Conservation (phyloP, 2,113 vertebrate genomes). For the Lycaon pictus region DNA sequence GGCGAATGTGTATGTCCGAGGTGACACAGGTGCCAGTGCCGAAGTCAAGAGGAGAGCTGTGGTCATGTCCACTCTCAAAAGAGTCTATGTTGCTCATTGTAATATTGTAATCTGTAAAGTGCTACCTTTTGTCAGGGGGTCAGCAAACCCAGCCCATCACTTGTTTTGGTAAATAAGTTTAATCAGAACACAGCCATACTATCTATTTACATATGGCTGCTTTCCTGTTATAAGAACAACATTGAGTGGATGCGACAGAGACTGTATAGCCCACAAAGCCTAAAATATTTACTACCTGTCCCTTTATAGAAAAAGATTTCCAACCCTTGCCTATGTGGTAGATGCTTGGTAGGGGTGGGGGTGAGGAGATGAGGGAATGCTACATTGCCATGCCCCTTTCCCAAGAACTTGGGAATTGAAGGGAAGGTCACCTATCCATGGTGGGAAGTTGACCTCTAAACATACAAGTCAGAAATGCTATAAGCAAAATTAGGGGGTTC, state of each 20-base stretch:
- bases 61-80: neutral
- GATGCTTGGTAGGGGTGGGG: fast-evolving
- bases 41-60: neutral
- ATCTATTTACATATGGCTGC: neutral
- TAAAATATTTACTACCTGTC: neutral
- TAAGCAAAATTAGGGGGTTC: neutral
- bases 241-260: neutral
- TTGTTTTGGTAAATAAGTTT: conserved; percentile 26
- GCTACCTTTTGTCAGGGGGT: neutral
- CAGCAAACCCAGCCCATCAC: neutral
- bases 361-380: fast-evolving
- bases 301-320: neutral
- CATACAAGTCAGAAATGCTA: neutral
- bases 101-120: neutral
- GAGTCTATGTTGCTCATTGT: neutral
- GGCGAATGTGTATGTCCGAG: neutral
- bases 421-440: neutral
- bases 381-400: neutral
- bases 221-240: neutral
- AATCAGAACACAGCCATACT: neutral
- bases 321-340: neutral
- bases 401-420: neutral
- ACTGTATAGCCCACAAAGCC: neutral
- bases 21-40: too few relatives aligned
- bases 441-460: neutral